These are phyloP conservation scores for Eulemur albifrons DNA, from an alignment of 2,797 vertebrate species.

Conservation along the genomic window DNA sequence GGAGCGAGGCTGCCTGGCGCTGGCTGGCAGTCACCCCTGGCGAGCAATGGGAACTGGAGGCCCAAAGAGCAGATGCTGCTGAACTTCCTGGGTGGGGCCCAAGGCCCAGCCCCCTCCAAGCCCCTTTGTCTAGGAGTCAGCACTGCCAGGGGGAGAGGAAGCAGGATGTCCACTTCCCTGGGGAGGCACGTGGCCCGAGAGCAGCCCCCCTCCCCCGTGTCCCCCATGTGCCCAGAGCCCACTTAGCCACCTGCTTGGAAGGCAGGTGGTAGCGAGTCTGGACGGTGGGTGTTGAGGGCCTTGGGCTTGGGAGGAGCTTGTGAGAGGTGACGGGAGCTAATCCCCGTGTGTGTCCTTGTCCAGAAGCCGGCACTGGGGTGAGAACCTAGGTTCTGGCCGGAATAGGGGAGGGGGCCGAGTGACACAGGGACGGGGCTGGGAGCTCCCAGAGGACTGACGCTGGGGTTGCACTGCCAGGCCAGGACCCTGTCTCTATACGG, in stretches of 20 bases:
- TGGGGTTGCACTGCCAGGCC: fast-evolving
- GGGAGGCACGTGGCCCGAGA: not conserved
- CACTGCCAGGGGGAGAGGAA: not conserved
- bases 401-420: no score
- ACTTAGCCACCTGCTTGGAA: not conserved
- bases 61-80: not conserved
- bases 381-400: not conserved
- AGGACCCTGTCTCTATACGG: not conserved
- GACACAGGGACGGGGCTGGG: fast-evolving
- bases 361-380: not conserved
- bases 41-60: fast-evolving
- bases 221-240: fast-evolving
- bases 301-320: not conserved
- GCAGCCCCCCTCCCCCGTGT: no score
- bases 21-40: not conserved
- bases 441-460: not conserved
- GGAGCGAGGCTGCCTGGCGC: fast-evolving
- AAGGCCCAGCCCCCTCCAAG: no score
- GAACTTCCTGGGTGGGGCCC: not conserved
- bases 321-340: not conserved
- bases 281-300: not conserved
- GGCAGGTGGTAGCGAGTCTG: not conserved
- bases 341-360: not conserved
- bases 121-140: not conserved
- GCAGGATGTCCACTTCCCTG: fast-evolving